Evolutionary conservation across 2,888 invertebrate genomes (phyloP).

Genomic region (Drosophila gaucha): DNA sequence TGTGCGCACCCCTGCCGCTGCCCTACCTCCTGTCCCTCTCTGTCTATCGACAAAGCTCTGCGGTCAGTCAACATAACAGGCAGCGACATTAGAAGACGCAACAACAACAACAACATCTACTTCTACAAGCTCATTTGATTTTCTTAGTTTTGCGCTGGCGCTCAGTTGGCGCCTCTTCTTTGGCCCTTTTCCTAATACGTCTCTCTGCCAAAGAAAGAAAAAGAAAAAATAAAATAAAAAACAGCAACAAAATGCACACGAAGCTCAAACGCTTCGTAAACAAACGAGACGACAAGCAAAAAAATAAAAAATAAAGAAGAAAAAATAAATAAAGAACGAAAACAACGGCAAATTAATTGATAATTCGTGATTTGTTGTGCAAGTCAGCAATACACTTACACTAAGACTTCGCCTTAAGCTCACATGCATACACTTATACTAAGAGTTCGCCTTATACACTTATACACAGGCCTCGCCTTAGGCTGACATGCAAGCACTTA

Average conservation of each 20-base stretch:
- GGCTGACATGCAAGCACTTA: background rate
- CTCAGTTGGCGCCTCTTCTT: conserved; percentile 55
- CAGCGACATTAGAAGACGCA: conserved; percentile 51
- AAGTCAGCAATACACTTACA: conserved; percentile 36
- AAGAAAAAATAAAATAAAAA: conserved; percentile 22
- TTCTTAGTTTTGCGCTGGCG: conserved; percentile 52
- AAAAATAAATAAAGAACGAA: conserved; percentile 22
- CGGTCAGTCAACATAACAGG: conserved; percentile 67
- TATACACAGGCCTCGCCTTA: conserved; percentile 1
- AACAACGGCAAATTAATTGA: conserved; percentile 63
- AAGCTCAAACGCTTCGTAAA: conserved; percentile 44
- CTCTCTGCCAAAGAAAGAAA: conserved; percentile 13
- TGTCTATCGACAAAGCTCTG: conserved; percentile 39
- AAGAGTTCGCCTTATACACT: background rate
- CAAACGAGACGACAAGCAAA: conserved; percentile 47
- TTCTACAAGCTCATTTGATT: conserved; percentile 41
- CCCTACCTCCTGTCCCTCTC: conserved; percentile 1
- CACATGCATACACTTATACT: conserved; percentile 4
- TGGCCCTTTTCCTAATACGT: conserved; percentile 16
- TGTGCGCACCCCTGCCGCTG: conserved; percentile 28
- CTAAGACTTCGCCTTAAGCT: background rate
- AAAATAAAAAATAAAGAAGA: conserved; percentile 11
- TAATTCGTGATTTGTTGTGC: conserved; percentile 63
- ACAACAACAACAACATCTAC: conserved; percentile 12
- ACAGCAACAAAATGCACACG: conserved; percentile 15